phyloP scores from a whole-genome alignment of 1,140 invertebrate species.

The Nymphalis io region DNA sequence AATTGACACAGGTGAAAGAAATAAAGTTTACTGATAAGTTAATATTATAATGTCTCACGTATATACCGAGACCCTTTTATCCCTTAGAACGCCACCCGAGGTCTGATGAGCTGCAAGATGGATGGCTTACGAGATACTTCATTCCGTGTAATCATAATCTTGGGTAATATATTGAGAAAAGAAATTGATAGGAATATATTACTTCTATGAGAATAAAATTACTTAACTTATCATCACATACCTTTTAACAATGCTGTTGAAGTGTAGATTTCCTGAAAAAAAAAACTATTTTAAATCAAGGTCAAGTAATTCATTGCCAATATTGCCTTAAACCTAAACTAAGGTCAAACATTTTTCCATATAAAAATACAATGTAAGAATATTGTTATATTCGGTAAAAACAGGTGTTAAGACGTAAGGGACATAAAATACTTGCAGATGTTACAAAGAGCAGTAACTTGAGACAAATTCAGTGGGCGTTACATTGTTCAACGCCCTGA shows the following conservation, averaged over 20 bases:
- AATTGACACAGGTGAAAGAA: slow-evolving; percentile 12
- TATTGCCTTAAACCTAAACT: no score
- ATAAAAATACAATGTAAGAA: no score
- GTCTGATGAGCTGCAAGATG: slow-evolving; percentile 28
- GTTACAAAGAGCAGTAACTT: slow-evolving; percentile 1
- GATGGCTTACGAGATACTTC: slow-evolving; percentile 16
- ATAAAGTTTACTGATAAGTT: slow-evolving; percentile 16
- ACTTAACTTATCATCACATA: not conserved
- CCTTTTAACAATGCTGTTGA: slow-evolving; percentile 2
- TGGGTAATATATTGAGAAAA: slow-evolving; percentile 16
- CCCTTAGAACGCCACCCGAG: slow-evolving; percentile 22
- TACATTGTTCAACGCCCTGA: not conserved
- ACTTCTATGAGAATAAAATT: not conserved
- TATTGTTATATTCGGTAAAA: not conserved
- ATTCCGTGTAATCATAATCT: slow-evolving; percentile 22
- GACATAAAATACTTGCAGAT: not conserved
- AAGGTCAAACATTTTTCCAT: not conserved
- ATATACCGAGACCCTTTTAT: slow-evolving; percentile 25
- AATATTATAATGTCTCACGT: slow-evolving; percentile 27
- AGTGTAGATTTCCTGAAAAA: slow-evolving; percentile 10
- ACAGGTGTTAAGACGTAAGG: not conserved
- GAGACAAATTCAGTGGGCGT: not conserved
- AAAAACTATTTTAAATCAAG: not conserved
- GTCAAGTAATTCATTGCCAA: not conserved
- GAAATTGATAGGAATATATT: slow-evolving; percentile 21